Evolutionary conservation across 1,140 invertebrate genomes (phyloP).

Genomic region (Stegodyphus mimosarum): DNA sequence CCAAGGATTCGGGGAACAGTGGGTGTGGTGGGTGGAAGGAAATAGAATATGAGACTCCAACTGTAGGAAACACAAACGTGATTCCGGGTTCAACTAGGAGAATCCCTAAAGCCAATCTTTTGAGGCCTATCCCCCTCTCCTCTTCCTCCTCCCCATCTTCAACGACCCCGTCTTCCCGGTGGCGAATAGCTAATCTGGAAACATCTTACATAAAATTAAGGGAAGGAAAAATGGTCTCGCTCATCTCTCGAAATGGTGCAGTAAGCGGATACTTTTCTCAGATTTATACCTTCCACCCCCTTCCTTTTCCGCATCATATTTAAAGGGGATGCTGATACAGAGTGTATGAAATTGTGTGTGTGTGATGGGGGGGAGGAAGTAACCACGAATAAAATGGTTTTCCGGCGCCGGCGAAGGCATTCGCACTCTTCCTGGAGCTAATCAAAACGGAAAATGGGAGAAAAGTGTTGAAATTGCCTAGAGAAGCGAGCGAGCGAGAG

Average conservation of each 20-base stretch:
- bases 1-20: background rate
- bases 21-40: background rate
- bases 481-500: background rate
- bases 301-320: conserved; percentile 4
- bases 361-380: background rate
- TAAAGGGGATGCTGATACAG: conserved; percentile 7
- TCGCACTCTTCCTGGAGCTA: conserved; percentile 15
- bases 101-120: conserved; percentile 25
- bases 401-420: background rate
- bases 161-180: background rate
- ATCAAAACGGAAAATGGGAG: conserved; percentile 30
- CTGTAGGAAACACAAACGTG: conserved; percentile 26
- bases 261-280: conserved; percentile 31
- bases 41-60: conserved; percentile 23
- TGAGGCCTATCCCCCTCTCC: background rate
- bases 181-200: conserved; percentile 49
- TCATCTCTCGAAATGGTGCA: conserved; percentile 24
- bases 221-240: conserved; percentile 30
- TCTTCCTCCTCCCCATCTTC: background rate
- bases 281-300: conserved; percentile 41
- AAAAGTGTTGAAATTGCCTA: conserved; percentile 4
- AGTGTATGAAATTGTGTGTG: conserved; percentile 38
- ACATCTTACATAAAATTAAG: conserved; percentile 62
- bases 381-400: conserved; percentile 43
- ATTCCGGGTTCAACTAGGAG: conserved; percentile 9